Conservation (phyloP, 2,113 vertebrate genomes). For the Paramisgurnus dabryanus region DNA sequence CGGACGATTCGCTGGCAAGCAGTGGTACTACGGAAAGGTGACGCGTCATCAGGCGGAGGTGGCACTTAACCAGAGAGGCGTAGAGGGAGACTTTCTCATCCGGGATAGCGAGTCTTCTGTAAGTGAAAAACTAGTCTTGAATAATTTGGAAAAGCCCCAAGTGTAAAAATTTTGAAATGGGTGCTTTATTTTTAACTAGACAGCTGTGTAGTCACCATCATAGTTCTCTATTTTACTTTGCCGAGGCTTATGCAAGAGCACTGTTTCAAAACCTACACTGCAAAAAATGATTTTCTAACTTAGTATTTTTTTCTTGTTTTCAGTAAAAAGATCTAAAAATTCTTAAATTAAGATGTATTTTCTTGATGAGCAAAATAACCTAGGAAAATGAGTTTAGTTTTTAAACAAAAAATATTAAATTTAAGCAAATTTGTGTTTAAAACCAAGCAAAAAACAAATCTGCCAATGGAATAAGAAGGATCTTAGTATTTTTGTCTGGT, state of each 20-base stretch:
- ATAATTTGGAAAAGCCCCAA: background rate
- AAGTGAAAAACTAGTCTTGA: slow-evolving; percentile 61
- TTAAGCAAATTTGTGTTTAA: too few relatives aligned
- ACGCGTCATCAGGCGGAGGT: slow-evolving; percentile 90
- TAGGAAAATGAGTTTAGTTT: too few relatives aligned
- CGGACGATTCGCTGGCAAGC: slow-evolving; percentile 86
- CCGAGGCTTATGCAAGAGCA: background rate
- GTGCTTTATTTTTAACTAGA: background rate
- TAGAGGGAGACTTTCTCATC: slow-evolving; percentile 89
- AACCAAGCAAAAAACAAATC: too few relatives aligned
- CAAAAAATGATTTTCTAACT: too few relatives aligned
- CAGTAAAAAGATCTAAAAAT: too few relatives aligned
- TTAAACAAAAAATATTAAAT: too few relatives aligned
- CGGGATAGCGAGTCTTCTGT: slow-evolving; percentile 92
- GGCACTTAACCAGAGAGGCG: slow-evolving; percentile 86
- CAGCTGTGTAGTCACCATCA: background rate
- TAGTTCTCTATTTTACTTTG: background rate
- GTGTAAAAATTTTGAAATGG: background rate
- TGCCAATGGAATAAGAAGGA: too few relatives aligned
- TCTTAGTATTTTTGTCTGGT: too few relatives aligned
- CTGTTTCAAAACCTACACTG: background rate
- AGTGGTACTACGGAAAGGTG: slow-evolving; percentile 92
- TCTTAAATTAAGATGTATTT: too few relatives aligned
- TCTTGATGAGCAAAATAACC: too few relatives aligned
- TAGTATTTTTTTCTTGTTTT: too few relatives aligned